phyloP scores from a whole-genome alignment of 2,888 invertebrate species.

The Microctonus brassicae region DNA sequence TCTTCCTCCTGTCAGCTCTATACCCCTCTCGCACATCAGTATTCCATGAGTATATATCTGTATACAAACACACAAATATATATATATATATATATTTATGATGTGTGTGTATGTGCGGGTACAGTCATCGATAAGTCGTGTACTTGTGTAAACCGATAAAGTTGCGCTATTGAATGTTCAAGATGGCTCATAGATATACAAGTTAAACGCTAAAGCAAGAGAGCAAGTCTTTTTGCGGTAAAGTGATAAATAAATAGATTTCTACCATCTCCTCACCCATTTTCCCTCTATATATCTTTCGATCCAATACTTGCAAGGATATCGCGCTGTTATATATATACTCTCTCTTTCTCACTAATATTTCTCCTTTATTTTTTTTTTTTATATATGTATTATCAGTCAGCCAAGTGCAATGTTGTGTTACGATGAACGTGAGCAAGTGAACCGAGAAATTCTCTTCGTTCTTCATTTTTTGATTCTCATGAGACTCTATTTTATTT shows the following conservation, averaged over 20 bases:
- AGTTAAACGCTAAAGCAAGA: not conserved
- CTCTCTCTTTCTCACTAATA: too few relatives aligned
- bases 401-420: slow-evolving; percentile 19
- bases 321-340: not conserved
- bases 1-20: not conserved
- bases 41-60: not conserved
- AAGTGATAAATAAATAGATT: slow-evolving; percentile 26
- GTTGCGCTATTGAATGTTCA: slow-evolving; percentile 13
- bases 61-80: too few relatives aligned
- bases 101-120: too few relatives aligned
- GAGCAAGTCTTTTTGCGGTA: slow-evolving; percentile 10
- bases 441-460: slow-evolving; percentile 6
- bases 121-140: slow-evolving; percentile 13
- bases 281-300: not conserved
- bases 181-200: slow-evolving; percentile 4
- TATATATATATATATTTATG: not conserved
- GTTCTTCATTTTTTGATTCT: slow-evolving; percentile 35
- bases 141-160: slow-evolving; percentile 6
- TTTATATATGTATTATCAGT: not conserved
- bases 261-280: not conserved
- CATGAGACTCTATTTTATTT: slow-evolving; percentile 16
- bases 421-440: not conserved
- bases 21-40: not conserved
- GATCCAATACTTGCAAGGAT: not conserved
- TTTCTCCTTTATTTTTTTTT: too few relatives aligned